phyloP scores from a whole-genome alignment of 1,140 invertebrate species.

The Metaphire vulgaris region DNA sequence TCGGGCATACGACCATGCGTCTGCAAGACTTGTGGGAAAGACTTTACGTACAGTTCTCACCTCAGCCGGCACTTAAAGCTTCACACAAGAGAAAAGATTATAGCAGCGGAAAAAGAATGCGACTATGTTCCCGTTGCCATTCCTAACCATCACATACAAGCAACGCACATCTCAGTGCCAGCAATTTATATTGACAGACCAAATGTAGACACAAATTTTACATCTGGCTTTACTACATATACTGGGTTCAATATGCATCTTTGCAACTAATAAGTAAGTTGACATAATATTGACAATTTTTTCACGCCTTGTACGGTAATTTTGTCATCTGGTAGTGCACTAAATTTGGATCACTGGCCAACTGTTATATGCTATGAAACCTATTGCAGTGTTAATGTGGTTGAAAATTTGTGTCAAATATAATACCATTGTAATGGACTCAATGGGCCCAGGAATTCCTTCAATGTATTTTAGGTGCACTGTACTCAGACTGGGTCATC shows the following conservation, averaged over 20 bases:
- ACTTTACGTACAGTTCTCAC: constrained; percentile 47
- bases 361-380: no score
- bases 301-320: no score
- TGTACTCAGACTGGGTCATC: no score
- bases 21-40: constrained; percentile 35
- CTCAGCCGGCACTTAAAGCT: constrained; percentile 43
- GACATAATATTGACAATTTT: no score
- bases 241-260: not conserved
- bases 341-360: no score
- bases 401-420: no score
- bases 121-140: not conserved
- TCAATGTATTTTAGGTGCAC: no score
- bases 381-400: no score
- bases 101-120: not conserved
- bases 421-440: no score
- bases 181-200: not conserved
- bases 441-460: no score
- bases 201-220: not conserved
- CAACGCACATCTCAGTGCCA: not conserved
- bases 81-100: constrained; percentile 29
- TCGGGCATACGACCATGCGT: constrained; percentile 80
- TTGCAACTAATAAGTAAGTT: no score
- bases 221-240: not conserved
- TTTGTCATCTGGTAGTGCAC: no score
- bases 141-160: not conserved